Percentiles rank a stretch among this genome's conserved stretches.
These are phyloP conservation scores for Gouania willdenowi DNA, from an alignment of 2,797 vertebrate genomes.

Conservation along the genomic window DNA sequence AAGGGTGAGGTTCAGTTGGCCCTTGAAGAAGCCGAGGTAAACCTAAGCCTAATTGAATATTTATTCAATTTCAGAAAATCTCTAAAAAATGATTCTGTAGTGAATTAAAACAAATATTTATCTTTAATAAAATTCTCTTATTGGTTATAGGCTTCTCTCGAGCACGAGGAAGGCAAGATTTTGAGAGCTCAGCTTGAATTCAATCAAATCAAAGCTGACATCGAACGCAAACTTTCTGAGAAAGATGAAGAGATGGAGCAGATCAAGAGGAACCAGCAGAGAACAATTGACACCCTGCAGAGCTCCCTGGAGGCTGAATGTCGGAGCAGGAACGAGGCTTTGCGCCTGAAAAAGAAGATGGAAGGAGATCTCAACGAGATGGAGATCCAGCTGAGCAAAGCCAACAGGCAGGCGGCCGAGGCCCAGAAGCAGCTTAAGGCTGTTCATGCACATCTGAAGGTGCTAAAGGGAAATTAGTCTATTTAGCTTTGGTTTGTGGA, in stretches of 20 bases:
- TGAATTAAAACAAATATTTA: no score
- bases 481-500: no score
- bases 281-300: slow-evolving; percentile 76
- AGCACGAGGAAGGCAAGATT: slow-evolving; percentile 88
- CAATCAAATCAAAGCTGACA: slow-evolving; percentile 82
- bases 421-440: slow-evolving; percentile 82
- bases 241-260: slow-evolving; percentile 92
- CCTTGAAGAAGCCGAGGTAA: slow-evolving; percentile 87
- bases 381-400: slow-evolving; percentile 84
- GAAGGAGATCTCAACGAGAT: slow-evolving; percentile 89
- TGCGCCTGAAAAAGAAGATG: slow-evolving; percentile 82
- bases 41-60: background rate
- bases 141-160: slow-evolving; percentile 42
- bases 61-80: no score
- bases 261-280: slow-evolving; percentile 83
- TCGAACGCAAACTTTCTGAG: slow-evolving; percentile 83
- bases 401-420: slow-evolving; percentile 77
- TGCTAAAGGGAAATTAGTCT: slow-evolving; percentile 30
- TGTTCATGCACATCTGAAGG: slow-evolving; percentile 77
- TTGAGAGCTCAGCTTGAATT: slow-evolving; percentile 85
- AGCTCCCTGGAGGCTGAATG: slow-evolving; percentile 78
- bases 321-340: slow-evolving; percentile 79
- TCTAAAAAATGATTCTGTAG: no score
- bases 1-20: slow-evolving; percentile 86
- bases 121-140: background rate